Evolutionary conservation across 2,113 vertebrate species (phyloP).

Genomic region (Acrocephalus kingi): DNA sequence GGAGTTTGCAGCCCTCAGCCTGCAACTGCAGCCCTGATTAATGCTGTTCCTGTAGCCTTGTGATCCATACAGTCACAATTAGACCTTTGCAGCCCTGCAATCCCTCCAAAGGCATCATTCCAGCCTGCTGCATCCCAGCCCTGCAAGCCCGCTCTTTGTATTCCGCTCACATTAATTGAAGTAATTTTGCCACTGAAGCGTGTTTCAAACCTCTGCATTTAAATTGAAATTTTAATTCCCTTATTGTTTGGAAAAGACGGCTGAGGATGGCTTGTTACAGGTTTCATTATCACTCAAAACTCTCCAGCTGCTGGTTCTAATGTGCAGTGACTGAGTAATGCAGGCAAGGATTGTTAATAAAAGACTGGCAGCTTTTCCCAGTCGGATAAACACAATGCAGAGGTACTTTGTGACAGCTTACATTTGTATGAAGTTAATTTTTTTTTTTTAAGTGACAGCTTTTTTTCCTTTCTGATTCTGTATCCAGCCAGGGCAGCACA

Average conservation of each 20-base stretch:
- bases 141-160: slow-evolving; percentile 79
- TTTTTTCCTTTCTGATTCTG: not conserved
- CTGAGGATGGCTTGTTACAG: slow-evolving; percentile 83
- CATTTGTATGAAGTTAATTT: slow-evolving; percentile 59
- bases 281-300: slow-evolving; percentile 86
- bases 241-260: slow-evolving; percentile 82
- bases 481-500: slow-evolving; percentile 9
- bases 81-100: slow-evolving; percentile 66
- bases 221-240: slow-evolving; percentile 90
- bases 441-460: slow-evolving; percentile 5
- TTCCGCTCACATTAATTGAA: slow-evolving; percentile 87
- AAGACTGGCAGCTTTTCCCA: slow-evolving; percentile 72
- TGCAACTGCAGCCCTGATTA: slow-evolving; percentile 62
- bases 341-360: slow-evolving; percentile 76
- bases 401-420: slow-evolving; percentile 71
- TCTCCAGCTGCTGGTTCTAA: slow-evolving; percentile 84
- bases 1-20: slow-evolving; percentile 12
- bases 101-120: slow-evolving; percentile 72
- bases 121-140: slow-evolving; percentile 72
- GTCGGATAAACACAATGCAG: slow-evolving; percentile 53
- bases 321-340: slow-evolving; percentile 81
- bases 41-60: slow-evolving; percentile 65
- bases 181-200: slow-evolving; percentile 85
- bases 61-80: slow-evolving; percentile 48
- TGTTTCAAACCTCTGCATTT: slow-evolving; percentile 86